phyloP scores from a whole-genome alignment of 2,888 invertebrate genomes.

The Phyto melanocephala region DNA sequence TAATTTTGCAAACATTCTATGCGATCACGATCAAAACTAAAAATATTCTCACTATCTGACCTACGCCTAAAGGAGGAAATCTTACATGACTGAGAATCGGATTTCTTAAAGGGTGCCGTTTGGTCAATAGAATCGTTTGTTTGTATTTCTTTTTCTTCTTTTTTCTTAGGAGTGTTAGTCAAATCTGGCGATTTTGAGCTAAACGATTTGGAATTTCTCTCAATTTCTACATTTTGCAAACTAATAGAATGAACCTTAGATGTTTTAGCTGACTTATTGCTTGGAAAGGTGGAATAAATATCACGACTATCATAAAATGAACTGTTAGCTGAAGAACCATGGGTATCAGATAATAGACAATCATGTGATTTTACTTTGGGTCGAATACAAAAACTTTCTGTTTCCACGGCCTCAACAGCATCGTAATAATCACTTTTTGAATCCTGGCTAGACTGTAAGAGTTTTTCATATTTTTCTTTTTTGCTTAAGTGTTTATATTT shows the following conservation, averaged over 20 bases:
- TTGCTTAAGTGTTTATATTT: constrained; percentile 75
- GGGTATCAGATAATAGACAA: constrained; percentile 81
- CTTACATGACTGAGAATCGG: constrained; percentile 75
- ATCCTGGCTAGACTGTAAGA: constrained; percentile 83
- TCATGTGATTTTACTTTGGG: constrained; percentile 82
- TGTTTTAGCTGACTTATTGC: constrained; percentile 81
- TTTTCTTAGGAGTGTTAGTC: constrained; percentile 72
- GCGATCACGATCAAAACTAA: constrained; percentile 87
- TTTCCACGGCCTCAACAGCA: constrained; percentile 79
- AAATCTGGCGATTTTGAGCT: constrained; percentile 76
- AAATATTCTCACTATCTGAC: constrained; percentile 85
- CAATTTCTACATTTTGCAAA: constrained; percentile 85
- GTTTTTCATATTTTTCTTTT: constrained; percentile 80
- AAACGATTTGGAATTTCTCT: constrained; percentile 80
- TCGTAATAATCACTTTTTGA: constrained; percentile 86
- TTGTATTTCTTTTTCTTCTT: constrained; percentile 76
- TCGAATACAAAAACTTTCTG: constrained; percentile 69
- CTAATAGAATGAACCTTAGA: constrained; percentile 85
- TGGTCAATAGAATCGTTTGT: constrained; percentile 75
- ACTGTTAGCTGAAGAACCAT: constrained; percentile 76
- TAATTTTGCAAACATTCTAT: constrained; percentile 85
- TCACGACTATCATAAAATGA: constrained; percentile 82
- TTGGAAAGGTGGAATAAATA: constrained; percentile 83
- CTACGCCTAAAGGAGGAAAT: constrained; percentile 82
- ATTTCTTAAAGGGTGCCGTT: constrained; percentile 70